Evolutionary conservation across 2,113 vertebrate genomes (phyloP), one percentile per base, ranked within the genome.

Genomic region (Pardalotus punctatus): DNA sequence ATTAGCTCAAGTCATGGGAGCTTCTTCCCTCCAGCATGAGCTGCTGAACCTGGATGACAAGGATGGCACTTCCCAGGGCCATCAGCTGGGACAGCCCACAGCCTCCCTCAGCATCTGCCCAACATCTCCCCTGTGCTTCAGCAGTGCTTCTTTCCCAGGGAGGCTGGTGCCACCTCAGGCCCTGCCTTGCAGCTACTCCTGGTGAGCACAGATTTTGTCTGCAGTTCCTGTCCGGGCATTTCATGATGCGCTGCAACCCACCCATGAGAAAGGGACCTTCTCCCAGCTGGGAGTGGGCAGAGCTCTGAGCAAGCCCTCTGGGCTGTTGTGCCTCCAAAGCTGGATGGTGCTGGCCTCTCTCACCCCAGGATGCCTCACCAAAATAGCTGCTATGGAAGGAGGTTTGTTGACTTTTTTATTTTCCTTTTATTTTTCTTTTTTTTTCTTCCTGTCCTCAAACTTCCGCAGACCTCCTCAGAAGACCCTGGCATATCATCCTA

Each of bases 401-500:
- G 24, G 23, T 90, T 85, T 87, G 87, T 71, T 93, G 96, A 76
- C 90, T 77, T 91, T 78, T 61, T 86, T 81, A 12, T 74, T 91
- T 86, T 81, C 47, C 72, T 94, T 95, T 97, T 92, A 5, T 74
- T 89, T 93, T 85, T 91, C 29, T 93, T 80, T 91, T 74, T 92
- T 74, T 92, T 90, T 88, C 76, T 95, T 96, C 93, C 97, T 97
- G 95, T 95, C 95, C 97, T 98, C 97, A 96, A 85, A 98, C 96
- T 98, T 98, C 97, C 98, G 96, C 96, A 92, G 88, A 57, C 90
- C 95, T 95, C 88, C 94, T 96, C 64, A 93, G 93, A 96, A 96
- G 89, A 77, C 92, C 96, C 89, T 96, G 96, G 97, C 58, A 70
- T 95, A 95, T 97, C 97, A 97, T 97, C 91, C 96, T 82, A 96